Evolutionary conservation across 2,888 invertebrate species (phyloP), one percentile per base, ranked within the genome.

Genomic region (Uropetala carovei): DNA sequence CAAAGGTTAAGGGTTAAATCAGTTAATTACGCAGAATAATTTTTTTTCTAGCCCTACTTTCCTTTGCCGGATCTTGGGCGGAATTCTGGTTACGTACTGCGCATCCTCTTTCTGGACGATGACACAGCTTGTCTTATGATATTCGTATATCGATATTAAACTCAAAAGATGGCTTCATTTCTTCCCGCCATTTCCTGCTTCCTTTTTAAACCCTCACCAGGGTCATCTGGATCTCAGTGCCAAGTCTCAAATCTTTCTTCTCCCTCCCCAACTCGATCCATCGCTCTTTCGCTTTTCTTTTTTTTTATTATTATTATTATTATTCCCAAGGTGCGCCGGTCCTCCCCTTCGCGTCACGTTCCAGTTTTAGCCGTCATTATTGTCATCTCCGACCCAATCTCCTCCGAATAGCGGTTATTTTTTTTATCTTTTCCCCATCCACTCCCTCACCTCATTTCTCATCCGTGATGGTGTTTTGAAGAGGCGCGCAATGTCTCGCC

Each of bases 291-390:
- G 60, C 60, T 60, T 3, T 18, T 60, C 18, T 13, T n/a, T n/a
- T 64, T 64, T 64, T 64, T 64, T 18, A 64, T 64, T n/a, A n/a
- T 43, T 5, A 43, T 5, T 43, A 3, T 43, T 43, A 3, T 43
- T 43, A 43, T 43, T 43, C 43, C 68, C 68, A 68, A 68, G 68
- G 68, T 68, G 68, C 68, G 18, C 68, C 13, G n/a, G 9, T 3
- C n/a, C 16, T 18, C n/a, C 64, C 64, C 9, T n/a, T 64, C 64
- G 64, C 64, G 14, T 64, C 64, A 64, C n/a, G 64, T 64, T 64
- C 68, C 68, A 68, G 22, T 68, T 68, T 68, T 68, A 68, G 68
- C 68, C 14, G 14, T 64, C n/a, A n/a, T 64, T 68, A 68, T 68
- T 68, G 68, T 68, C 68, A 68, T 68, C 68, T 68, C n/a, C 1